Conservation (phyloP, 2,113 vertebrate species). For the Eleginops maclovinus region DNA sequence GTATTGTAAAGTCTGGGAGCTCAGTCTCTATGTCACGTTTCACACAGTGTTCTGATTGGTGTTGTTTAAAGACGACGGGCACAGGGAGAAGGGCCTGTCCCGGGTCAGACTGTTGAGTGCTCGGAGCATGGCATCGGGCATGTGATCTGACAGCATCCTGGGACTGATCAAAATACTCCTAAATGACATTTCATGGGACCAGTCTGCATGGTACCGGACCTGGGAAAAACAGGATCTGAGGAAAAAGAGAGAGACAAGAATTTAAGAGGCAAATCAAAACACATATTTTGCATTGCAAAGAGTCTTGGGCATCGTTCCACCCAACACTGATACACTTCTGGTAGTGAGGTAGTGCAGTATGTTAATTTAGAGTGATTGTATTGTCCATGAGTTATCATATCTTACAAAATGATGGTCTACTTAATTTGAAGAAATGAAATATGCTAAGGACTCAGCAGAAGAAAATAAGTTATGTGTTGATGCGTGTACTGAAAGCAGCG, state of each 20-base stretch:
- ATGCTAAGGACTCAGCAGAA: no score
- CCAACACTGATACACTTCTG: background rate
- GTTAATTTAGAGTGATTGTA: background rate
- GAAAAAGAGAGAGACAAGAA: background rate
- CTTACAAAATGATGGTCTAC: no score
- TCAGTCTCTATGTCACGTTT: slow-evolving; percentile 22
- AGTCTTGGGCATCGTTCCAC: background rate
- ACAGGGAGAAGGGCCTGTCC: slow-evolving; percentile 82
- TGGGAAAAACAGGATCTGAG: slow-evolving; percentile 89
- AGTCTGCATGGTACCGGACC: slow-evolving; percentile 85
- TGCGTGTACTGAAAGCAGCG: no score
- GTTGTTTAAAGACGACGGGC: slow-evolving; percentile 77
- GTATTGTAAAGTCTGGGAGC: background rate
- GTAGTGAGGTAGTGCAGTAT: background rate
- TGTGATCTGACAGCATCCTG: slow-evolving; percentile 94
- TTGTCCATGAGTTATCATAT: no score
- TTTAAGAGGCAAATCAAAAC: background rate
- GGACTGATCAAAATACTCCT: slow-evolving; percentile 93
- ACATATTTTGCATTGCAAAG: background rate
- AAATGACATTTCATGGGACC: slow-evolving; percentile 89
- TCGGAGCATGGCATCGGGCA: slow-evolving; percentile 89
- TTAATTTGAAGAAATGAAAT: no score
- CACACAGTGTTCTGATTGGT: slow-evolving; percentile 79
- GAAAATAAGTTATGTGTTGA: no score
- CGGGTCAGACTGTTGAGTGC: slow-evolving; percentile 87